Base-by-base conservation (phyloP, 2,113 vertebrate genomes). In the Rhinoptilus africanus region DNA sequence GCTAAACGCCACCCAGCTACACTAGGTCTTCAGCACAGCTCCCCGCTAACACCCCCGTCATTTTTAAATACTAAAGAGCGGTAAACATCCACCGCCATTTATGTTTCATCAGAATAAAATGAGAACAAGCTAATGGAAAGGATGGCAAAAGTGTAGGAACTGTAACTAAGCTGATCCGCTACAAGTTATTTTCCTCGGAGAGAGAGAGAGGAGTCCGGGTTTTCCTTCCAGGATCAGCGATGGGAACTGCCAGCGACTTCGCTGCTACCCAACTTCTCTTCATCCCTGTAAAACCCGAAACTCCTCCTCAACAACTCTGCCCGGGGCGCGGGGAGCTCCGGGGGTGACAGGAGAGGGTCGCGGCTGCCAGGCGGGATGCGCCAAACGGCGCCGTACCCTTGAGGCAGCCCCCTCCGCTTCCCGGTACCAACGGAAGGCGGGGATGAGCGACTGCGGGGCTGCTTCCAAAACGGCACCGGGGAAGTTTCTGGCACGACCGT, bases 101-200 rank as follows among this genome's bases (percentile, higher is more conserved):
- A 9, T 3, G 28, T 11, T 69, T 10, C 60, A 13, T 10, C 53
- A 22, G 53, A 78, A 41, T 20, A 60, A 32, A 28, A 3, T 15
- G 32, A 45, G 47, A 32, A 39, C 8, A 57, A 50, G 51, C 48
- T n/a, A 45, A 68, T 0, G 5, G 68, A 16, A 88, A 88, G 72
- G 15, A 47, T 2, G 6, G 35, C 53, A 71, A 66, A 82, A 50
- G 18, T 9, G 23, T 3, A 23, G 0, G 20, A 34, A 37, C 2
- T 17, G 48, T 19, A 82, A 62, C 66, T n/a, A 27, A 81, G 18
- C 32, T 9, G 41, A 39, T 51, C 35, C 17, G 73, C 73, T 35
- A 56, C 48, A 75, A 50, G 45, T n/a, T 72, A 26, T 27, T 19
- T 21, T 22, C 47, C 47, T 22, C 47, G 1, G 18, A 2, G 45